These are phyloP conservation scores for Scaptomyza pallida DNA, from an alignment of 1,140 invertebrate species.

Conservation along the genomic window DNA sequence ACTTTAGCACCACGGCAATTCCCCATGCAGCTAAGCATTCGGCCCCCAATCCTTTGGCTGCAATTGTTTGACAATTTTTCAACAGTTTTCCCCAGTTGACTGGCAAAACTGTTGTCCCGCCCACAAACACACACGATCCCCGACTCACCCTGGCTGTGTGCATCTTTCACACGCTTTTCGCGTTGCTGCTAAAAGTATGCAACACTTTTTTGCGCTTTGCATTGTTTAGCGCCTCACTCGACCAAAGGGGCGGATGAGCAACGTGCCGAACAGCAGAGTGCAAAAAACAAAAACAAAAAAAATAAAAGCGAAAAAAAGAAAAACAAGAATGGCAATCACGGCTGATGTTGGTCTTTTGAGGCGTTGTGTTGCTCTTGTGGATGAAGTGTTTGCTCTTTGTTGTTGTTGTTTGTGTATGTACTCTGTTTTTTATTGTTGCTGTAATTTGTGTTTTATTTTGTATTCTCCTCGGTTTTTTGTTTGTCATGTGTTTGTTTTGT, in stretches of 20 bases:
- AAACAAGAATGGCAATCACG: constrained; percentile 59
- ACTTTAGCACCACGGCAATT: not conserved
- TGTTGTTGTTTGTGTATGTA: constrained; percentile 27
- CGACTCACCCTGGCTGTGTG: constrained; percentile 32
- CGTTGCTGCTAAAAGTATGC: constrained; percentile 72
- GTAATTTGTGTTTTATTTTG: constrained; percentile 32
- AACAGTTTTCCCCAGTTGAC: constrained; percentile 70
- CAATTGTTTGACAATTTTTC: constrained; percentile 82
- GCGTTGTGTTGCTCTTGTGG: constrained; percentile 13
- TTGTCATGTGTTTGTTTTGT: constrained; percentile 1
- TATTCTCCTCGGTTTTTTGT: not conserved
- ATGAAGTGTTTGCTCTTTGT: constrained; percentile 22
- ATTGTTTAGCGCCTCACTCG: constrained; percentile 47
- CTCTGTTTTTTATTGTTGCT: constrained; percentile 19
- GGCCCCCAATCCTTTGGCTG: constrained; percentile 25
- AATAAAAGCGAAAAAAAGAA: not conserved
- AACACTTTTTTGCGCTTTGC: constrained; percentile 56
- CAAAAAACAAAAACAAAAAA: not conserved
- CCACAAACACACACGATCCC: not conserved
- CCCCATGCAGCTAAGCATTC: constrained; percentile 11
- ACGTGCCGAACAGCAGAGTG: constrained; percentile 1
- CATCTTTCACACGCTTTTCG: constrained; percentile 73
- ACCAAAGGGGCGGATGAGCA: constrained; percentile 51
- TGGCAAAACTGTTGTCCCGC: constrained; percentile 37
- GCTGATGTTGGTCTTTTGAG: constrained; percentile 67